Evolutionary conservation across 2,888 invertebrate species (phyloP), one percentile per base, ranked within the genome.

Genomic region (Holacanthella duospinosa): DNA sequence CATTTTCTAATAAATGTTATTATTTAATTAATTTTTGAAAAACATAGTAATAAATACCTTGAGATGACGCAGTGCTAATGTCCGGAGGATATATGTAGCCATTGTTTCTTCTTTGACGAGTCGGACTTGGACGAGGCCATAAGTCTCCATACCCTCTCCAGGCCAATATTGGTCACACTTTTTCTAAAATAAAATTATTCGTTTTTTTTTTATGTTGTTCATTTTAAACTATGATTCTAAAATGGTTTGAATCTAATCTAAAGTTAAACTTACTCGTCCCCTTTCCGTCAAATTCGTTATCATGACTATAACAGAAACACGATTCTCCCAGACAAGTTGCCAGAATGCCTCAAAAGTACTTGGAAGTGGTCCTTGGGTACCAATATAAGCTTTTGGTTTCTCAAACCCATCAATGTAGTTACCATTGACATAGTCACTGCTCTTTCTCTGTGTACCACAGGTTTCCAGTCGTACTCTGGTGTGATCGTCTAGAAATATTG

Each of bases 111-210:
- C 94, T 77, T 88, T 89, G 71, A 93, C 80, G 73, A 93, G 79
- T 75, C 86, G 88, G 6, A 96, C 94, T 80, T 89, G 89, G 74
- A 95, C 87, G 64, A 86, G 85, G 65, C 94, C 95, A 76, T 93
- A 93, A 56, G 86, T 86, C 75, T 93, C 89, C 44, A 83, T 79
- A 44, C 92, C 93, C 78, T 94, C 94, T 76, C 88, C 89, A 68
- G 95, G 95, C 96, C 96, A 96, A 78, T 96, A 96, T 90, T 93
- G 91, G 82, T 96, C 95, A 81, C 96, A 96, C 80, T 96, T 96
- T 75, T 92, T 86, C 86, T 84, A 76, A 26, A 63, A 58, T n/a
- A n/a, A n/a, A n/a, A n/a, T n/a, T n/a, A n/a, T n/a, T n/a, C n/a
- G n/a, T n/a, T n/a, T n/a, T n/a, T n/a, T n/a, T n/a, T n/a, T n/a